Base-by-base conservation (phyloP, 2,888 invertebrate species). In the Anaspis maculata region DNA sequence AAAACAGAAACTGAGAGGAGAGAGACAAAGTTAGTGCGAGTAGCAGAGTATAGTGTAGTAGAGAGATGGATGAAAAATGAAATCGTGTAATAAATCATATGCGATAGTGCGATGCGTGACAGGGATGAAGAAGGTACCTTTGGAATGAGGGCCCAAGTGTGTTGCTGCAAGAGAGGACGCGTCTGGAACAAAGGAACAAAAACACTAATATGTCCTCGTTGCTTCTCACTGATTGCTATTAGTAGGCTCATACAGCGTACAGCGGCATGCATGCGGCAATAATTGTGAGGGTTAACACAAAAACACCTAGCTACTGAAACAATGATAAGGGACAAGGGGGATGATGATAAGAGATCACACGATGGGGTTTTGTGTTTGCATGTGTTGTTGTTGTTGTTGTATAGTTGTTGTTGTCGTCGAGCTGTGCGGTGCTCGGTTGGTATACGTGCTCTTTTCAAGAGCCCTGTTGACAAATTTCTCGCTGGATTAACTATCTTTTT, bases 171-270 rank as follows among this genome's bases (percentile, higher is more conserved):
- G 60, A 53, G 60, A 59, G 54, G 61, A 58, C 51, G 61, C 54
- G 61, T 63, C 63, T 63, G 64, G 56, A 64, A 65, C 62, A 62
- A 57, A 64, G 54, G 55, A 57, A 60, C 52, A 57, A 59, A 59
- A 54, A 59, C 56, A 57, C 58, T 58, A 58, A 56, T 57, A 56
- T 53, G 53, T 54, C 51, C 52, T 51, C 41, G 52, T 50, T 50
- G 47, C 49, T 49, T 44, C 43, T 49, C 49, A 49, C 48, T 48
- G 49, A 54, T 49, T 49, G 50, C 48, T 49, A 49, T 49, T 47
- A 46, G 45, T 47, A 44, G 42, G 45, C 46, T 41, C 28, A 25
- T 9, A 19, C 19, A 19, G 19, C 9, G 13, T 12, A 25, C 27
- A 39, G 46, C 47, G 39, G 44, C 49, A 48, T 49, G 52, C 51